Evolutionary conservation across 2,888 invertebrate genomes (phyloP), one percentile per base, ranked within the genome.

Genomic region (Tachina lurida): DNA sequence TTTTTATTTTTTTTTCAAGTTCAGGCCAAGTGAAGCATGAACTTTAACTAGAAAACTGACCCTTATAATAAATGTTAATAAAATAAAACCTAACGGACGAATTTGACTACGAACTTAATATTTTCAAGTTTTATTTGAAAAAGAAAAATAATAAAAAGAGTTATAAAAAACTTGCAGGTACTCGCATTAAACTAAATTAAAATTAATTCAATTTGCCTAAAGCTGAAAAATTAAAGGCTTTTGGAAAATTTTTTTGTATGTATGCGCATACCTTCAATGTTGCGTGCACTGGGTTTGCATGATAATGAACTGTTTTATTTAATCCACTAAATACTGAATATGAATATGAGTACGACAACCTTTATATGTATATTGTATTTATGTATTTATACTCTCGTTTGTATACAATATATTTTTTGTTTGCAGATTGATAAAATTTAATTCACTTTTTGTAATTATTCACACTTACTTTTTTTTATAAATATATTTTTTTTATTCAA

Each of bases 11-110:
- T 15, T 52, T 76, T 60, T 70, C 70, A 71, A 71, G 78, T 71
- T 79, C 54, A 71, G 17, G 19, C 45, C 8, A 45, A 63, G 17
- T 71, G 54, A 71, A 39, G 78, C 78, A 54, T 71, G 54, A 71
- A 39, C 9, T 19, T 47, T 19, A 49, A 22, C 41, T n/a, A 13
- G 49, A 41, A 52, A 60, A 60, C 9, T 41, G 22, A n/a, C 68
- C 60, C 49, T 52, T 60, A 13, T 65, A 22, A 74, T 52, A 43
- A 63, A 63, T 22, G 39, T n/a, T 62, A 49, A 39, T 8, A 45
- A 22, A n/a, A 62, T n/a, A n/a, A 41, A 39, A 67, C 13, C 7
- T 43, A 39, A 19, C 3, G 19, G 8, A 47, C 8, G 39, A 56
- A 68, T 8, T 0, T 56, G 10, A 31, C 39, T 9, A 22, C 7